These are phyloP conservation scores for Acrossocheilus wenchowensis DNA, from an alignment of 2,797 vertebrate genomes.

Conservation along the genomic window DNA sequence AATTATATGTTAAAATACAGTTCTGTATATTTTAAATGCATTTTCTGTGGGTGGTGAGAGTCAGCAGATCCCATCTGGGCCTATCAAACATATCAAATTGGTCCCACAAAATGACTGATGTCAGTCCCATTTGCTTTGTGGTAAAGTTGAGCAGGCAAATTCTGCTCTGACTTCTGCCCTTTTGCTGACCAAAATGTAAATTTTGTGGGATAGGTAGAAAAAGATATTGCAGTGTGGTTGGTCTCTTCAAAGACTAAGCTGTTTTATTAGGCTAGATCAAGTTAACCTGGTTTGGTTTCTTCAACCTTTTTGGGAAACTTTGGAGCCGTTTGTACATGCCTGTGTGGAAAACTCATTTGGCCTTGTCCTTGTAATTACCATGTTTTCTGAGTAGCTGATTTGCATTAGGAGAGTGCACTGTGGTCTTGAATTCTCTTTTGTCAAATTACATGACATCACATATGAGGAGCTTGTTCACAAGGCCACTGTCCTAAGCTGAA, in stretches of 20 bases:
- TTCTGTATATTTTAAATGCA: neutral
- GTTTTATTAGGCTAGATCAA: conserved; percentile 17
- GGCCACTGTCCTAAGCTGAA: neutral
- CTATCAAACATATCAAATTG: neutral
- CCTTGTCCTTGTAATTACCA: neutral
- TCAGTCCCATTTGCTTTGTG: neutral
- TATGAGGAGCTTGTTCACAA: neutral
- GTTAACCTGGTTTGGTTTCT: neutral
- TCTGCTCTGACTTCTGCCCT: neutral
- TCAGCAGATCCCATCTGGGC: neutral
- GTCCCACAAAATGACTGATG: neutral
- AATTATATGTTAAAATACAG: neutral
- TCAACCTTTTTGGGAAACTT: neutral
- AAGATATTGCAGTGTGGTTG: neutral
- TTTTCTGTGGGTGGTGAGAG: too few species aligned
- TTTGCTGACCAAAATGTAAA: neutral
- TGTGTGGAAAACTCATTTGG: conserved; percentile 5
- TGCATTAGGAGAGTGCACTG: too few species aligned
- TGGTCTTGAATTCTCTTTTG: neutral
- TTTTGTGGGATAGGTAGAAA: neutral
- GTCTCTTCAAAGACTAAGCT: conserved; percentile 18
- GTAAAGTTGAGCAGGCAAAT: neutral
- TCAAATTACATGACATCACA: neutral
- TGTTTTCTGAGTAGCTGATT: neutral
- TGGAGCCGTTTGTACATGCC: neutral